Evolutionary conservation across 1,140 invertebrate species (phyloP).

Genomic region (Leptonema lineaticorne): DNA sequence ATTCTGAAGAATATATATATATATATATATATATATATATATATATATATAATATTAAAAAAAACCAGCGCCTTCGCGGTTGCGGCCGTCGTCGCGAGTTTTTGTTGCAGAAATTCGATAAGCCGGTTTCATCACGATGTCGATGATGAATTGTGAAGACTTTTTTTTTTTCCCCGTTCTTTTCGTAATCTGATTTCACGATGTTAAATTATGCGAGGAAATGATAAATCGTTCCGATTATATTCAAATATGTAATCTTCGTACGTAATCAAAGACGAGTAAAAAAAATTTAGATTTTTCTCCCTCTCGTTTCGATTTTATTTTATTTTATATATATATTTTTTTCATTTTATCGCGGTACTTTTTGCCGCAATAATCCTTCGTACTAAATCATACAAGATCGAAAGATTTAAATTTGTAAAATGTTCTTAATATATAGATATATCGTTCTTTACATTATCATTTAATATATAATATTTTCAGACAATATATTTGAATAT

Average conservation of each 20-base stretch:
- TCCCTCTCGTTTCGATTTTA: too few relatives aligned
- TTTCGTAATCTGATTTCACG: slow-evolving; percentile 13
- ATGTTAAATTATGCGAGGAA: slow-evolving; percentile 17
- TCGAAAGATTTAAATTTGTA: slow-evolving; percentile 7
- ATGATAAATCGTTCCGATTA: slow-evolving; percentile 14
- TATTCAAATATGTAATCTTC: slow-evolving; percentile 16
- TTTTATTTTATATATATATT: too few relatives aligned
- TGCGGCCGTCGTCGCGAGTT: too few relatives aligned
- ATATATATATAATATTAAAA: too few relatives aligned
- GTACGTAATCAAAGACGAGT: slow-evolving; percentile 6
- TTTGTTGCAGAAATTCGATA: slow-evolving; percentile 1
- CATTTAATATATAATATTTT: background rate
- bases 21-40: too few relatives aligned
- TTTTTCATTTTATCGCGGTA: too few relatives aligned
- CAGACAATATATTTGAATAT: background rate
- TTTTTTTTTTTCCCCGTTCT: slow-evolving; percentile 1
- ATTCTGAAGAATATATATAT: too few relatives aligned
- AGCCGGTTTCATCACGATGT: slow-evolving; percentile 9
- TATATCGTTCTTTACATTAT: background rate
- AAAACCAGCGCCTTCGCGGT: too few relatives aligned
- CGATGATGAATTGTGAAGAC: slow-evolving; percentile 8
- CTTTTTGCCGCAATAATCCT: too few relatives aligned
- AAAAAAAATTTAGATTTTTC: too few relatives aligned
- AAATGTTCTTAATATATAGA: slow-evolving; percentile 1
- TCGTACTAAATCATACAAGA: slow-evolving; percentile 14